A percentile compares a stretch with the other conserved stretches of the same genome.
Conservation (phyloP, 2,113 vertebrate species). For the Rhinolophus ferrumequinum region DNA sequence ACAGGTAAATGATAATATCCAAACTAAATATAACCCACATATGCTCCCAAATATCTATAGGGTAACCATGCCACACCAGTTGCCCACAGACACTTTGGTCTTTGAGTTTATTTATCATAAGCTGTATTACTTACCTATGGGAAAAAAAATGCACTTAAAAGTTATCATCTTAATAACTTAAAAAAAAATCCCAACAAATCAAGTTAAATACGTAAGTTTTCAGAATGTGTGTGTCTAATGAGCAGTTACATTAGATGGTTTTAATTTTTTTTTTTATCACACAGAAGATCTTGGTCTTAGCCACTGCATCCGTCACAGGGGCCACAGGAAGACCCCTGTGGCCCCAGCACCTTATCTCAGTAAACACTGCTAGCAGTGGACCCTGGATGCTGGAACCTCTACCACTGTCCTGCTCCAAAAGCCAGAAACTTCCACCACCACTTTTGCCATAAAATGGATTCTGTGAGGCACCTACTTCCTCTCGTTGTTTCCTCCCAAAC, state of each 20-base stretch:
- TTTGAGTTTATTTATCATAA: not conserved
- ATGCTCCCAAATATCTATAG: not conserved
- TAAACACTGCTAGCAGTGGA: not conserved
- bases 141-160: constrained; percentile 35
- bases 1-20: not conserved
- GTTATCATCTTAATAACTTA: not conserved
- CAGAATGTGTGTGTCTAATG: not conserved
- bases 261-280: not conserved
- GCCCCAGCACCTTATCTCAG: not conserved
- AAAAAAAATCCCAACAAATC: not conserved
- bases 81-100: not conserved
- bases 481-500: constrained; percentile 48
- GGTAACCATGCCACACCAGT: not conserved
- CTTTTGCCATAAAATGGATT: constrained; percentile 22
- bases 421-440: not conserved
- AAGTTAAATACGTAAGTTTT: constrained; percentile 38
- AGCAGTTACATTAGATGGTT: not conserved
- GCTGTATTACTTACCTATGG: not conserved
- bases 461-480: constrained; percentile 35
- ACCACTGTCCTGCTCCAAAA: not conserved
- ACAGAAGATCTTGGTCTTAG: not conserved
- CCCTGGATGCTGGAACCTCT: not conserved
- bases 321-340: not conserved
- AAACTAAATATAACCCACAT: not conserved
- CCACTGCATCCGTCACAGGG: not conserved